Base-by-base conservation (phyloP, 2,113 vertebrate genomes). In the Tachysurus fulvidraco region DNA sequence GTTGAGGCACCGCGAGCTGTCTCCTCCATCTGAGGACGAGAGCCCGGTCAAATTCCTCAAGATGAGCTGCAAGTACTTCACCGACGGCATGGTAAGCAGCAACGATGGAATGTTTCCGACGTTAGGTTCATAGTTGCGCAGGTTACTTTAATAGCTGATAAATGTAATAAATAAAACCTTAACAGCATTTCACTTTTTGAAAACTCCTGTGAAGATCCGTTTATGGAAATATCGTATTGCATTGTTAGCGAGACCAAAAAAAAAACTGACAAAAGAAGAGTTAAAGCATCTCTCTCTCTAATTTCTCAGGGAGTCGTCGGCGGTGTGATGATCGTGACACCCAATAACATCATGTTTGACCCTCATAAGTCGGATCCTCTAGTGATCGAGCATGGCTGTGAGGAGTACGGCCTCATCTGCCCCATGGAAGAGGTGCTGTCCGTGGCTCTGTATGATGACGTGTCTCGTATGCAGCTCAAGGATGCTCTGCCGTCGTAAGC, bases 341-440 rank as follows among this genome's bases (percentile, higher is more conserved):
- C 98, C 64, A 99, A 99, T 93, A 99, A 98, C 92, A 98, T 99
- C 92, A 99, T 99, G 98, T 99, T 99, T 83, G 98, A 99, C 93
- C 98, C 98, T 7, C 98, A 99, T 91, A 99, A 99, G 88, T 99
- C 98, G 0, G 98, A 99, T 93, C 98, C 98, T 3, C 92, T 99
- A 92, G 98, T 99, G 52, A 99, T 99, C 84, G 98, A 99, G 92
- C 97, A 99, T 50, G 98, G 98, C 78, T 99, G 98, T 88, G 98
- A 99, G 92, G 98, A 99, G 83, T 99, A 99, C 1, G 98, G 98
- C 36, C 96, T 99, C 52, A 98, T 99, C 90, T 99, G 98, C 88
- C 98, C 98, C 85, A 98, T 99, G 97, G 96, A 97, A 89, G 98
- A 99, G 92, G 96, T 99, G 1, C 94, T 99, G 44, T 99, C 98